These are phyloP conservation scores for Protobothrops mucrosquamatus DNA, from an alignment of 2,113 vertebrate species.

Conservation along the genomic window DNA sequence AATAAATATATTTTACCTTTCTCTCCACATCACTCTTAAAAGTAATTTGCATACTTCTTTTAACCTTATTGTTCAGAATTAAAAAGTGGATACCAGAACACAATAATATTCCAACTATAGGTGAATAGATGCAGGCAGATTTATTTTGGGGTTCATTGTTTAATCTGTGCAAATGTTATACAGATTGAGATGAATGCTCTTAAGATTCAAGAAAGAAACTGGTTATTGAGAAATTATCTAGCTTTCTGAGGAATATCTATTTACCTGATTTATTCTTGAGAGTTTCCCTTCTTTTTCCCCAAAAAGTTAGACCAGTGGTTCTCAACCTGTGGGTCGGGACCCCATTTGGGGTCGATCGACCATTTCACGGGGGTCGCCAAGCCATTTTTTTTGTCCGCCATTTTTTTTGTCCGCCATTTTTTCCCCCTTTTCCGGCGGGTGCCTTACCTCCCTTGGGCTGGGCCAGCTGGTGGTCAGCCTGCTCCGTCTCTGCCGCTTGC, in stretches of 20 bases:
- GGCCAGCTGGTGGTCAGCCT: too few relatives aligned
- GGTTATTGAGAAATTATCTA: neutral
- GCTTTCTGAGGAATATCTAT: neutral
- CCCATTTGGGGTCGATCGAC: too few relatives aligned
- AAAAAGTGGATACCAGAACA: neutral
- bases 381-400: too few relatives aligned
- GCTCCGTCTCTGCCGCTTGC: too few relatives aligned
- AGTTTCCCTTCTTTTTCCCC: neutral
- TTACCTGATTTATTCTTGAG: neutral
- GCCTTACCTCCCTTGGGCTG: too few relatives aligned
- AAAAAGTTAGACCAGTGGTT: neutral
- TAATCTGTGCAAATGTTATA: neutral
- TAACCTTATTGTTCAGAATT: neutral
- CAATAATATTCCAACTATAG: neutral
- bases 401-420: too few relatives aligned
- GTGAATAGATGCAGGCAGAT: neutral
- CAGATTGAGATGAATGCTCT: neutral
- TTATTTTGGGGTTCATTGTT: neutral
- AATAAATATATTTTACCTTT: neutral
- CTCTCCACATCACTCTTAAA: neutral
- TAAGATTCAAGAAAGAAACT: neutral
- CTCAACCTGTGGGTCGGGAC: too few relatives aligned
- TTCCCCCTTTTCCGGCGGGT: too few relatives aligned
- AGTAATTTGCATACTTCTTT: neutral
- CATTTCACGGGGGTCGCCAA: too few relatives aligned